Evolutionary conservation across 2,797 vertebrate genomes (phyloP).

Genomic region (Sitta carolinensis): DNA sequence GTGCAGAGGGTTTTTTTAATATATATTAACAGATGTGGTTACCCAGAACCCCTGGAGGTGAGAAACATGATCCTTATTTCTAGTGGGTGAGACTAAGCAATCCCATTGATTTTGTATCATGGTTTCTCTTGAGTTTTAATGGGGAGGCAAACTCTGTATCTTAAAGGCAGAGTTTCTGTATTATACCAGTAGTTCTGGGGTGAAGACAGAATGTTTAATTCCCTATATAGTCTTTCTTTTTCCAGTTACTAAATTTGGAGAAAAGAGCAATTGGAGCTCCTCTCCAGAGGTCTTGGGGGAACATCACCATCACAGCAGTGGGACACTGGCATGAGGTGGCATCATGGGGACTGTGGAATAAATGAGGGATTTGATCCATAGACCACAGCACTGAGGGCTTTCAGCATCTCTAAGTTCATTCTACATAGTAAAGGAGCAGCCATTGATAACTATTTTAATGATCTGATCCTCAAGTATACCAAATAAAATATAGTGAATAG

Average conservation of each 20-base stretch:
- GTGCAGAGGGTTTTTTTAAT: background rate
- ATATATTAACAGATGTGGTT: background rate
- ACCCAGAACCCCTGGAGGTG: background rate
- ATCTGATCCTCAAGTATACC: background rate
- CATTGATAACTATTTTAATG: background rate
- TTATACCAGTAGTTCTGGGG: background rate
- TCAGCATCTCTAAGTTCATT: background rate
- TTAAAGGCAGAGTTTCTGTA: background rate
- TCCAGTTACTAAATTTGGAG: background rate
- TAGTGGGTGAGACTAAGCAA: background rate
- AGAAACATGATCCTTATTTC: background rate
- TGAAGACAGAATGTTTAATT: background rate
- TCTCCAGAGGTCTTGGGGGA: background rate
- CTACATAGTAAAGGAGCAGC: background rate
- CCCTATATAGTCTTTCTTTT: background rate
- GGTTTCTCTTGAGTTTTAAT: background rate
- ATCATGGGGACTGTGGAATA: background rate
- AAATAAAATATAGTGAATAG: background rate
- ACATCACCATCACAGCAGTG: rapidly evolving
- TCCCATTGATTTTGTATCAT: background rate
- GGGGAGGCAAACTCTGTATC: background rate
- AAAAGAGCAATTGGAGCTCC: background rate
- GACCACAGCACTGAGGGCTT: background rate
- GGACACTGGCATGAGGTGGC: background rate
- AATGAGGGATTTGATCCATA: background rate